Conservation (phyloP, 1,140 invertebrate genomes). For the Cotesia chilonis region DNA sequence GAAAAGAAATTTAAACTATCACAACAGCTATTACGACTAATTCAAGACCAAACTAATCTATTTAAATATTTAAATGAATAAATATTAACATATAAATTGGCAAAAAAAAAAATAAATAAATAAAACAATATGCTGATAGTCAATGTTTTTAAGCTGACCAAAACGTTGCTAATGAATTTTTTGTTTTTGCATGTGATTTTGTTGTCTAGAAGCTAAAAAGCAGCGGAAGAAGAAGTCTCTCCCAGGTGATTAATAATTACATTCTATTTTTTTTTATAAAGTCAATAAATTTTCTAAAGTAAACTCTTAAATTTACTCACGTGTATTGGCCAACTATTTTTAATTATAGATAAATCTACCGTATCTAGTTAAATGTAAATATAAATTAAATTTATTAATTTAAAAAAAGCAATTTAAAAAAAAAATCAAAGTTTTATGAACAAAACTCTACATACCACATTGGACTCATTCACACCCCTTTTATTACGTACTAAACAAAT, state of each 20-base stretch:
- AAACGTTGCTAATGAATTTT: slow-evolving; percentile 70
- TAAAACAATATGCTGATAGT: slow-evolving; percentile 28
- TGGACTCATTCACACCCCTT: slow-evolving; percentile 16
- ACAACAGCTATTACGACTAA: not conserved
- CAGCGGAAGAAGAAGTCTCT: slow-evolving; percentile 88
- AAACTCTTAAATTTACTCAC: slow-evolving; percentile 8
- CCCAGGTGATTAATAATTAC: slow-evolving; percentile 76
- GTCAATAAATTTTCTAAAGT: slow-evolving; percentile 5
- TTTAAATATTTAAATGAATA: not conserved
- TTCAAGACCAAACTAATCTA: not conserved
- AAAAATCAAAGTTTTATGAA: slow-evolving; percentile 7
- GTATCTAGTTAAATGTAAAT: not conserved
- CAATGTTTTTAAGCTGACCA: slow-evolving; percentile 41
- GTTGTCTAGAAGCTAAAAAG: slow-evolving; percentile 88
- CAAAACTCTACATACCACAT: slow-evolving; percentile 12
- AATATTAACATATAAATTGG: too few relatives aligned
- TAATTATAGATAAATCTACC: slow-evolving; percentile 33
- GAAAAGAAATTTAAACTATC: not conserved
- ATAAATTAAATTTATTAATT: not conserved
- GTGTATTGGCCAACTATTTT: slow-evolving; percentile 37
- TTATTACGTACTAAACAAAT: slow-evolving; percentile 19
- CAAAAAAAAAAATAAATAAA: slow-evolving; percentile 29
- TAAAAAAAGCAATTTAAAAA: not conserved
- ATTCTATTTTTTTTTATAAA: slow-evolving; percentile 43
- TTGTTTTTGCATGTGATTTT: slow-evolving; percentile 70